Conservation (phyloP, 2,113 vertebrate species). For the Thryonomys swinderianus region DNA sequence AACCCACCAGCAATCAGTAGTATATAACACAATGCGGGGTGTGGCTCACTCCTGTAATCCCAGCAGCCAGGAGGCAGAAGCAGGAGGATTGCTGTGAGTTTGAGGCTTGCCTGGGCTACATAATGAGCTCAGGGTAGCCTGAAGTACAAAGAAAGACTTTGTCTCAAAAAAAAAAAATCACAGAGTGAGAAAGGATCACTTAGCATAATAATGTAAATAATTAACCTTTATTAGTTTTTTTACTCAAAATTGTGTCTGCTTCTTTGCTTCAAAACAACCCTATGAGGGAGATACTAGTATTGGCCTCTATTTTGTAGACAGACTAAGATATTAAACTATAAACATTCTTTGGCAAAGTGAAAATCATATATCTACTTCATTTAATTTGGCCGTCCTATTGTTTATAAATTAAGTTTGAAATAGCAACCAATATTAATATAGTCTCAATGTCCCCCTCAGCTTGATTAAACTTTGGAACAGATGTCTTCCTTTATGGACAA, state of each 20-base stretch:
- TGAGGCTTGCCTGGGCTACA: too few species aligned
- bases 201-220: background rate
- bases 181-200: background rate
- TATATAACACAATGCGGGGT: too few species aligned
- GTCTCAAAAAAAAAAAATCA: too few species aligned
- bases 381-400: background rate
- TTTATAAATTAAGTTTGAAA: background rate
- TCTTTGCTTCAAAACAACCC: background rate
- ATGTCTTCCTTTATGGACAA: too few species aligned
- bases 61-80: too few species aligned
- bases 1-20: too few species aligned
- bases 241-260: background rate
- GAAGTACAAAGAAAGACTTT: too few species aligned
- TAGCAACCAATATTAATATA: background rate
- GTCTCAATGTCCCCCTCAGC: background rate
- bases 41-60: too few species aligned
- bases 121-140: too few species aligned
- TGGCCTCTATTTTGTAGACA: background rate
- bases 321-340: background rate
- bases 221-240: background rate
- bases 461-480: background rate
- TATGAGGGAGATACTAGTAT: background rate
- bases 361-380: background rate
- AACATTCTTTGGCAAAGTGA: background rate
- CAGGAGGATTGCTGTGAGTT: too few species aligned